Evolutionary conservation across 2,797 vertebrate species (phyloP).

Genomic region (Arctocebus calabarensis): DNA sequence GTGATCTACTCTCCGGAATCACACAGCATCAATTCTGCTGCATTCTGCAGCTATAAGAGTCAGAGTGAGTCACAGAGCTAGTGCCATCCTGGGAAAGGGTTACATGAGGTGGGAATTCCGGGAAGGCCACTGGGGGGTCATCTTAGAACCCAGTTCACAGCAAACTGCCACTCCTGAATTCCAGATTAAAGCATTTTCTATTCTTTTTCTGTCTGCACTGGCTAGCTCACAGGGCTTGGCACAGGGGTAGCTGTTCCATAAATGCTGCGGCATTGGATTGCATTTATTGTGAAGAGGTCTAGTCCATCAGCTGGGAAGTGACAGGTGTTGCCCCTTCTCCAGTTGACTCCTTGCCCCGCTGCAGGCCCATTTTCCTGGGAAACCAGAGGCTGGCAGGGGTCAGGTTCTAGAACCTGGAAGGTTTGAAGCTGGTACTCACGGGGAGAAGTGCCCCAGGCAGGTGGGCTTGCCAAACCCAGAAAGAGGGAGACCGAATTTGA

Average conservation of each 20-base stretch:
- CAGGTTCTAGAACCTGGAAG: background rate
- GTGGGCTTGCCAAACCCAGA: background rate
- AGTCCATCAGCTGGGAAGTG: background rate
- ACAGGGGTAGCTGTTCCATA: background rate
- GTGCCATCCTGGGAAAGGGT: too few species aligned
- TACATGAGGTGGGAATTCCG: fast-evolving
- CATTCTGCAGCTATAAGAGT: background rate
- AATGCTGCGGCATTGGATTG: background rate
- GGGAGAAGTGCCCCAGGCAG: background rate
- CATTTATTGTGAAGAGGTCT: background rate
- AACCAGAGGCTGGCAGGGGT: background rate
- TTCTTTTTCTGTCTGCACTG: background rate
- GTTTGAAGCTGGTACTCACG: background rate
- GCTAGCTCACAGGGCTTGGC: background rate
- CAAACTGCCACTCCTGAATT: background rate
- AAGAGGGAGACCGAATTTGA: slow-evolving; percentile 35
- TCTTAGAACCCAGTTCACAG: background rate
- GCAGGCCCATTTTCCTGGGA: background rate
- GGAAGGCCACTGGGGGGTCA: background rate
- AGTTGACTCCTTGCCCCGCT: background rate
- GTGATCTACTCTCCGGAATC: background rate
- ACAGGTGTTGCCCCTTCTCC: background rate
- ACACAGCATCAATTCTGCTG: fast-evolving
- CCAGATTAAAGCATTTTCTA: background rate
- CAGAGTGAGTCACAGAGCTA: background rate